Percentiles rank a stretch among this genome's conserved stretches.
phyloP scores from a whole-genome alignment of 2,797 vertebrate genomes.

The Falco cherrug region DNA sequence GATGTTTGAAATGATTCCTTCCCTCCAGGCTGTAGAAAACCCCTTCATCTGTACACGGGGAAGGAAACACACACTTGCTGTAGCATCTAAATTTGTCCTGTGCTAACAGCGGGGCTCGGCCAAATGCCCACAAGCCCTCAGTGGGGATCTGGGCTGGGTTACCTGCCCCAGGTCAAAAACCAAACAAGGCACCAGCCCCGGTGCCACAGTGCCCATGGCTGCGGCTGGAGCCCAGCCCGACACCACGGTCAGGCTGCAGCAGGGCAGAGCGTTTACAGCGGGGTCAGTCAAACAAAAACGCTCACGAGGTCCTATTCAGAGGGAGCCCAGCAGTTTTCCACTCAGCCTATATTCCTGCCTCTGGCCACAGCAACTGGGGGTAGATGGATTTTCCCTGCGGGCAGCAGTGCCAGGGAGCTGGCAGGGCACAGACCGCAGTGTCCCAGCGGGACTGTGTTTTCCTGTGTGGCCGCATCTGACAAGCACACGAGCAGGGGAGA shows the following conservation, averaged over 20 bases:
- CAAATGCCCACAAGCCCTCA: fast-evolving
- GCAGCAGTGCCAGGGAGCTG: background rate
- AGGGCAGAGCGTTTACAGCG: no score
- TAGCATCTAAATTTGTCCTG: fast-evolving
- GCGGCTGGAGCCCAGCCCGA: background rate
- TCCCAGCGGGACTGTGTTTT: fast-evolving
- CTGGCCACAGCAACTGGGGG: fast-evolving
- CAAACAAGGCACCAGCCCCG: fast-evolving
- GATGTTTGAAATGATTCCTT: background rate
- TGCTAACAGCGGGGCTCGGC: fast-evolving
- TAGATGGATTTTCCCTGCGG: fast-evolving
- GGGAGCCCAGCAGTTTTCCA: fast-evolving
- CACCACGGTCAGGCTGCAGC: background rate
- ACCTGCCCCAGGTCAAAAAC: background rate
- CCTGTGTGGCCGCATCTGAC: fast-evolving
- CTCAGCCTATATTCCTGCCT: background rate
- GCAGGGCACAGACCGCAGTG: fast-evolving
- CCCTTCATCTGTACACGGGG: background rate
- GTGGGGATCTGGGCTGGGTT: fast-evolving
- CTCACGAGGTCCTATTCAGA: background rate
- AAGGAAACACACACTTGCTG: fast-evolving
- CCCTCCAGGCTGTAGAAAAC: background rate
- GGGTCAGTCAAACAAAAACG: background rate
- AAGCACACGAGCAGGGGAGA: background rate
- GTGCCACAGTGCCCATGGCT: fast-evolving